These are phyloP conservation scores for Lissonota sp. DNA, from an alignment of 2,888 invertebrate genomes.

Conservation along the genomic window DNA sequence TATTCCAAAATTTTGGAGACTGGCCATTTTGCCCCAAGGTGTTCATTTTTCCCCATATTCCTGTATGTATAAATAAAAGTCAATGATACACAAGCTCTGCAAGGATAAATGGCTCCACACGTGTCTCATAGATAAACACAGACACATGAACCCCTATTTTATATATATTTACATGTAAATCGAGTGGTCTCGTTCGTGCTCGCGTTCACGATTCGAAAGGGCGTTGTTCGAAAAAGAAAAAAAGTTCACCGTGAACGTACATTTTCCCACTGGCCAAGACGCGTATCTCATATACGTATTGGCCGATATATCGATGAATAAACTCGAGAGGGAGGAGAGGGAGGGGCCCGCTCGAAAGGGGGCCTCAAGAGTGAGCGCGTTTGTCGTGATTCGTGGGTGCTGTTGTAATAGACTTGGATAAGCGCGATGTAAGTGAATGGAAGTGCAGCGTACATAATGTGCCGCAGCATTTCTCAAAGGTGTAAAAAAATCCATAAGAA, in stretches of 20 bases:
- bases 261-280: constrained; percentile 49
- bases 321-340: neutral
- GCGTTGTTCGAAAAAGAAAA: constrained; percentile 56
- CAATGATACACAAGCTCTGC: too few relatives aligned
- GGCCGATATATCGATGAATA: neutral
- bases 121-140: constrained; percentile 13
- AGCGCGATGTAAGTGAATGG: constrained; percentile 52
- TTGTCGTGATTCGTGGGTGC: constrained; percentile 63
- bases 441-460: constrained; percentile 10
- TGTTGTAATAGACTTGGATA: constrained; percentile 57
- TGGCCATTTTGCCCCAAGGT: too few relatives aligned
- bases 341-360: neutral
- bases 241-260: constrained; percentile 55
- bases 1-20: too few relatives aligned
- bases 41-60: too few relatives aligned
- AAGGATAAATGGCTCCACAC: constrained; percentile 12
- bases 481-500: too few relatives aligned
- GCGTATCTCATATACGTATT: constrained; percentile 17
- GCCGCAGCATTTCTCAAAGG: constrained; percentile 26
- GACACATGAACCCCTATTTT: neutral
- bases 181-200: constrained; percentile 34
- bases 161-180: constrained; percentile 4
- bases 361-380: constrained; percentile 26
- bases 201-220: constrained; percentile 64
- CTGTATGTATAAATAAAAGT: too few relatives aligned